Conservation (phyloP, 2,888 invertebrate species). For the Synergus gifuensis region DNA sequence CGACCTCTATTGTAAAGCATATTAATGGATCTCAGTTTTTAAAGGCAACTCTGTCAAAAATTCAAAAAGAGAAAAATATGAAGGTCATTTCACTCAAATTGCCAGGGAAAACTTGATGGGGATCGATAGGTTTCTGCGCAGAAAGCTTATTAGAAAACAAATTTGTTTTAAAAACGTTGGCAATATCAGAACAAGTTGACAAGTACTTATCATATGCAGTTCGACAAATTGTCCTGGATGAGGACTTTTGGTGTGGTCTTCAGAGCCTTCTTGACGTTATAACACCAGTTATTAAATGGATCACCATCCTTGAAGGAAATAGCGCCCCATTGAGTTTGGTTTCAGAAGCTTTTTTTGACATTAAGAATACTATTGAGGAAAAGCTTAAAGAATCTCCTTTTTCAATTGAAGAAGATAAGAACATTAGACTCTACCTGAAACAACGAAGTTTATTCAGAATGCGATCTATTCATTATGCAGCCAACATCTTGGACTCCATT, state of each 20-base stretch:
- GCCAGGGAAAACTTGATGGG: conserved; percentile 21
- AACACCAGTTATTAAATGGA: too few relatives aligned
- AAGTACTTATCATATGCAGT: background rate
- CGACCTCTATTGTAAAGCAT: background rate
- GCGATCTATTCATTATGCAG: background rate
- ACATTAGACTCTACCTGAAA: background rate
- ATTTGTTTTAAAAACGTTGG: background rate
- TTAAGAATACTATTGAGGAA: background rate
- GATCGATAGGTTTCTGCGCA: background rate
- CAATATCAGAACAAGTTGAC: conserved; percentile 6
- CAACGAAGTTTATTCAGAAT: conserved; percentile 7
- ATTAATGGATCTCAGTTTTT: conserved; percentile 11
- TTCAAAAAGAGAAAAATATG: background rate
- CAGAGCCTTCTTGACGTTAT: too few relatives aligned
- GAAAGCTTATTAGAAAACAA: conserved; percentile 15
- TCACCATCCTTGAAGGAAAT: too few relatives aligned
- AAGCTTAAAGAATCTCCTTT: background rate
- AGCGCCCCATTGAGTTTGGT: too few relatives aligned
- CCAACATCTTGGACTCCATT: background rate
- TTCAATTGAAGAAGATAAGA: too few relatives aligned
- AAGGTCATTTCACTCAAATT: background rate
- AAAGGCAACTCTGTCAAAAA: background rate
- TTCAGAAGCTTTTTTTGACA: background rate
- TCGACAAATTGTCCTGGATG: background rate
- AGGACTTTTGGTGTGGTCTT: too few relatives aligned